Evolutionary conservation across 2,113 vertebrate species (phyloP).

Genomic region (Camarhynchus parvulus): DNA sequence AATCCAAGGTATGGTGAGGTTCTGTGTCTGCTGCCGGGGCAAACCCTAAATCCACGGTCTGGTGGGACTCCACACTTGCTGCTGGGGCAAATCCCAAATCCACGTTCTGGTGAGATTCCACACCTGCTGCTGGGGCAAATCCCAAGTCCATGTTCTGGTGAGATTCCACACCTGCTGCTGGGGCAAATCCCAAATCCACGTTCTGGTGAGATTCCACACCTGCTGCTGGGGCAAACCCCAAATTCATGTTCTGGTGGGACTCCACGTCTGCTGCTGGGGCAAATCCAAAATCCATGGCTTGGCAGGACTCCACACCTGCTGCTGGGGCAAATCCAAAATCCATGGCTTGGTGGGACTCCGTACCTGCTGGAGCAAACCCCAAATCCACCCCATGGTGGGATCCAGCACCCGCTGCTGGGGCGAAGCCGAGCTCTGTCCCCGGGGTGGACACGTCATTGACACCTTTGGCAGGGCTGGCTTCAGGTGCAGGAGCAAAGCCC

Average conservation of each 20-base stretch:
- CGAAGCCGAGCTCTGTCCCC: not conserved
- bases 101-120: accelerated
- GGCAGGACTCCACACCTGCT: accelerated
- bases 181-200: accelerated
- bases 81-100: not conserved
- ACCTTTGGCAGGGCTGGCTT: not conserved
- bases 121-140: accelerated
- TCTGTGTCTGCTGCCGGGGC: accelerated
- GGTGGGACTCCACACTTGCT: accelerated
- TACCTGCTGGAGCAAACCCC: not conserved
- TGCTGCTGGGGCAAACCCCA: not conserved
- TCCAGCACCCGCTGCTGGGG: not conserved
- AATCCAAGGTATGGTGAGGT: not conserved
- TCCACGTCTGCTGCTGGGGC: accelerated
- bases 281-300: accelerated
- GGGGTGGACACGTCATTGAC: accelerated
- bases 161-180: accelerated
- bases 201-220: accelerated
- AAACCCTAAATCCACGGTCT: accelerated
- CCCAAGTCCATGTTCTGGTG: accelerated
- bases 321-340: too few species aligned
- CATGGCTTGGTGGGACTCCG: too few species aligned
- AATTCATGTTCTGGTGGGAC: accelerated
- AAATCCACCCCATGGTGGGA: not conserved
- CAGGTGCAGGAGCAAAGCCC: not conserved